These are phyloP conservation scores for Rhyacichthys aspro DNA, from an alignment of 2,797 vertebrate species.

Conservation along the genomic window DNA sequence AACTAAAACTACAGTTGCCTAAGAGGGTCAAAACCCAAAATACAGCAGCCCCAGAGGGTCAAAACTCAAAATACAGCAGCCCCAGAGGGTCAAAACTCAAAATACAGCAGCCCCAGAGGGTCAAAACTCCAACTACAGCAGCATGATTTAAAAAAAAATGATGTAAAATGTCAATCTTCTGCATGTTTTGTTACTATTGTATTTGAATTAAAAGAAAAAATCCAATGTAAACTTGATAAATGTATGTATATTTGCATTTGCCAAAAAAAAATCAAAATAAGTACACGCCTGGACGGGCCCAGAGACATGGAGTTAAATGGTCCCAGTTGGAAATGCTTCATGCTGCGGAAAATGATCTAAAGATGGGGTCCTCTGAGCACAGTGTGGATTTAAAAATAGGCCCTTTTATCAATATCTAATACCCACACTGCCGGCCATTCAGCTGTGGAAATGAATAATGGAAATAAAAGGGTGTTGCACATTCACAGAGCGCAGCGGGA, in stretches of 20 bases:
- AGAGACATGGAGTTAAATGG: neutral
- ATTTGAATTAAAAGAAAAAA: no score
- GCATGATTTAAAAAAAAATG: no score
- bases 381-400: slow-evolving; percentile 7
- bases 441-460: slow-evolving; percentile 5
- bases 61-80: no score
- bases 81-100: no score
- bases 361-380: slow-evolving; percentile 7
- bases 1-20: no score
- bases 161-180: no score
- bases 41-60: no score
- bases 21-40: no score
- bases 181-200: no score
- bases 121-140: no score
- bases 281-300: neutral
- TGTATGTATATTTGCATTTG: no score
- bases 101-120: no score
- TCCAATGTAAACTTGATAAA: neutral
- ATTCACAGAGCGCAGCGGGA: slow-evolving; percentile 5
- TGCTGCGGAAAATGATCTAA: slow-evolving; percentile 6
- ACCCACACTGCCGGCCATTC: slow-evolving; percentile 6
- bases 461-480: slow-evolving; percentile 4
- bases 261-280: neutral
- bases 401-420: slow-evolving; percentile 22
- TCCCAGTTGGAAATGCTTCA: neutral